Evolutionary conservation across 2,113 vertebrate genomes (phyloP).

Genomic region (Carlito syrichta): DNA sequence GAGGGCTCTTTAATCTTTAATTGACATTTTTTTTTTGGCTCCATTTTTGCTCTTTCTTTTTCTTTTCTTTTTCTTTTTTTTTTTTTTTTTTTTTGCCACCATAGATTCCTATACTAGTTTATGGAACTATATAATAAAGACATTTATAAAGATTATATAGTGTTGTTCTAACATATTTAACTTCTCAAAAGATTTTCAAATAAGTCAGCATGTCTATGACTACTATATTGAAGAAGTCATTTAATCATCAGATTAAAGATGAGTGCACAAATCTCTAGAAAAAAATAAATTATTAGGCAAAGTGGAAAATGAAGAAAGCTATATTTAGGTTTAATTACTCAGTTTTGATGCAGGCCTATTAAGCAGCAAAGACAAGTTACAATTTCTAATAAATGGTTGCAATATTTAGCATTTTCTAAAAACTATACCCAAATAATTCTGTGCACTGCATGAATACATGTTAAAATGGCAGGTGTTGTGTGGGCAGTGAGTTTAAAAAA

Average conservation of each 20-base stretch:
- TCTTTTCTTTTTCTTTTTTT: too few species aligned
- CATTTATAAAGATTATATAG: neutral
- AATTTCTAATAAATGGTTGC: constrained; percentile 39
- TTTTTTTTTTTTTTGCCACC: neutral
- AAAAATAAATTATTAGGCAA: constrained; percentile 15
- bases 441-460: neutral
- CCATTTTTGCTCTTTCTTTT: neutral
- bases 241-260: neutral
- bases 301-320: constrained; percentile 29
- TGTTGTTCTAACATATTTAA: neutral
- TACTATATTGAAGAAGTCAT: neutral
- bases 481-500: constrained; percentile 73
- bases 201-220: neutral
- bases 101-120: neutral
- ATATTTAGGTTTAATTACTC: constrained; percentile 34
- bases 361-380: neutral
- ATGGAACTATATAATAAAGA: neutral
- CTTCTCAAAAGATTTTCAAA: constrained; percentile 20
- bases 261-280: neutral
- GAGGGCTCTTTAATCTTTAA: neutral
- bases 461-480: constrained; percentile 70
- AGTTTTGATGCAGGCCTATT: neutral
- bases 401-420: constrained; percentile 34
- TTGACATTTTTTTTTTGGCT: neutral
- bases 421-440: neutral